Evolutionary conservation across 2,888 invertebrate species (phyloP).

Genomic region (Plebejus argus): DNA sequence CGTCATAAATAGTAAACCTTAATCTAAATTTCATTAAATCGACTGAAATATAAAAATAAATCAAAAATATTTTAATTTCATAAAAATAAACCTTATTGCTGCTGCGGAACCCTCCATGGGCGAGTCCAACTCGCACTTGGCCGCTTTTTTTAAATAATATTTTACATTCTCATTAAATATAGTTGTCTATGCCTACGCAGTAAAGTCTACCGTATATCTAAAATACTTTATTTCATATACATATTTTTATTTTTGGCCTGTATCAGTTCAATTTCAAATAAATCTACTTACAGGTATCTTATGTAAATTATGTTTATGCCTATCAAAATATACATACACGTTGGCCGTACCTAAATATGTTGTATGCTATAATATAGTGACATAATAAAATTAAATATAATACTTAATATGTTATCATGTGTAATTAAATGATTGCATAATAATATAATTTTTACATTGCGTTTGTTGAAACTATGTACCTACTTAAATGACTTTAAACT

Average conservation of each 20-base stretch:
- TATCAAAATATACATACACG: constrained; percentile 12
- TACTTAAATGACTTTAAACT: too few species aligned
- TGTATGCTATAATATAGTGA: not conserved
- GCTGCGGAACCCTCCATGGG: too few species aligned
- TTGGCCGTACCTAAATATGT: not conserved
- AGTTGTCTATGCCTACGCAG: not conserved
- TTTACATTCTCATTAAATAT: constrained; percentile 32
- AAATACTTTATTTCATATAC: constrained; percentile 34
- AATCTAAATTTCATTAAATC: too few species aligned
- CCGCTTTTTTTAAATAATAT: not conserved
- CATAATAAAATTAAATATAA: too few species aligned
- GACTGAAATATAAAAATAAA: too few species aligned
- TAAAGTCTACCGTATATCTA: constrained; percentile 9
- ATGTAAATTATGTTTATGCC: not conserved
- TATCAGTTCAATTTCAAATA: constrained; percentile 46
- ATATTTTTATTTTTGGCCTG: constrained; percentile 49
- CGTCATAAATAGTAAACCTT: too few species aligned
- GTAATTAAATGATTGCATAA: too few species aligned
- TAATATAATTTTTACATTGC: not conserved
- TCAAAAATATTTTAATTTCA: too few species aligned
- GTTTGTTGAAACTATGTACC: not conserved
- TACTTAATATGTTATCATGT: too few species aligned
- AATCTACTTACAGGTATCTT: constrained; percentile 24
- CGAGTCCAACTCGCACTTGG: too few species aligned
- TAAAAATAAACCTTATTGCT: too few species aligned